Conservation (phyloP, 2,797 vertebrate genomes). For the Squalus acanthias region DNA sequence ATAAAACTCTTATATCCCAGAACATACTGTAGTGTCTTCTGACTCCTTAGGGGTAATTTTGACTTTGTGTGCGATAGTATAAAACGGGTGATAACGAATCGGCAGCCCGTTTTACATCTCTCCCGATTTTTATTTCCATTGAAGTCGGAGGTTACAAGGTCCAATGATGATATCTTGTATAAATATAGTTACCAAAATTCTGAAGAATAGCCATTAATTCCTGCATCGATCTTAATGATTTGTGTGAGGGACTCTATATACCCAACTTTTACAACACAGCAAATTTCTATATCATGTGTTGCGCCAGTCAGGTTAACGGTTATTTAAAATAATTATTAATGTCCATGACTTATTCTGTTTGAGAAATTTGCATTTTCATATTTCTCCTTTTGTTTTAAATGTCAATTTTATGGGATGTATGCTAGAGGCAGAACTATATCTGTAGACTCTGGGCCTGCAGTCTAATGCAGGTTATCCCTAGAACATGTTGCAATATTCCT, state of each 20-base stretch:
- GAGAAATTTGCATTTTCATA: not conserved
- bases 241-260: not conserved
- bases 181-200: not conserved
- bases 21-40: not conserved
- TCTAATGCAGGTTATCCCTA: not conserved
- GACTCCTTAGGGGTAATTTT: not conserved
- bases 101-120: not conserved
- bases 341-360: not conserved
- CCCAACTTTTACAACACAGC: not conserved
- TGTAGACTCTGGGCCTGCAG: not conserved
- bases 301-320: not conserved
- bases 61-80: no score
- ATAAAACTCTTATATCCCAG: not conserved
- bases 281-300: not conserved
- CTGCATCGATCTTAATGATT: not conserved
- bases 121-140: not conserved
- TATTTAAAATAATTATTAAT: not conserved
- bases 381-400: not conserved
- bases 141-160: not conserved
- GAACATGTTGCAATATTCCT: not conserved
- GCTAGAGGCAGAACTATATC: no score
- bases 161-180: not conserved
- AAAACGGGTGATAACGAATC: not conserved
- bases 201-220: not conserved
- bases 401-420: not conserved